Base-by-base conservation (phyloP, 1,140 invertebrate genomes). In the Nylanderia fulva region DNA sequence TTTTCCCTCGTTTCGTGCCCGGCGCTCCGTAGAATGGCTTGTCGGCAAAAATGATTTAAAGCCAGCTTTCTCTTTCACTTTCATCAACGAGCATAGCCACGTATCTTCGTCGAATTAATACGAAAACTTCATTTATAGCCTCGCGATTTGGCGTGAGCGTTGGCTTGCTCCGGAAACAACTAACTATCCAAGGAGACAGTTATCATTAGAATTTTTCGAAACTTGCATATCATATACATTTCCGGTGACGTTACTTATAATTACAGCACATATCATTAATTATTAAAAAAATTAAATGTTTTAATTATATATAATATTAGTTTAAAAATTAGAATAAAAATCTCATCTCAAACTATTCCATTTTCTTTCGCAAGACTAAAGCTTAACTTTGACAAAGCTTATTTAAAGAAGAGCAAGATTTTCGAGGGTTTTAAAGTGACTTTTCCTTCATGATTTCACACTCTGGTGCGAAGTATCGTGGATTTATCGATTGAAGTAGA, bases 31-130 rank as follows among this genome's bases (percentile, higher is more conserved):
- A 42, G 39, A 82, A 82, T 82, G n/a, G 66, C 52, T 82, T 45
- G 77, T 72, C 77, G 77, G 27, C 66, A 39, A 58, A 82, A 82
- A 82, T 82, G 54, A 82, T 82, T 72, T 82, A 82, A 48, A 72
- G 52, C 66, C 64, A 56, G 64, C 77, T 82, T 82, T 72, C 77
- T 66, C 66, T 82, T 58, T 58, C 66, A 15, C 77, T n/a, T 45
- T 82, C 77, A 58, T 71, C 77, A 71, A 58, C 36, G 48, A 21
- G 36, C 24, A 18, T 33, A 36, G 18, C 36, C 48, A 58, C 77
- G 24, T 39, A 2, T 58, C 66, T 72, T 71, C 24, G 27, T 82
- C 54, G 24, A 72, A 72, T 60, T 82, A 56, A 79, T n/a, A 36
- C 36, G 3, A 13, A 33, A 61, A 72, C 52, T 72, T 58, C 60